Evolutionary conservation across 1,140 invertebrate species (phyloP).

Genomic region (Caenorhabditis inopinata): DNA sequence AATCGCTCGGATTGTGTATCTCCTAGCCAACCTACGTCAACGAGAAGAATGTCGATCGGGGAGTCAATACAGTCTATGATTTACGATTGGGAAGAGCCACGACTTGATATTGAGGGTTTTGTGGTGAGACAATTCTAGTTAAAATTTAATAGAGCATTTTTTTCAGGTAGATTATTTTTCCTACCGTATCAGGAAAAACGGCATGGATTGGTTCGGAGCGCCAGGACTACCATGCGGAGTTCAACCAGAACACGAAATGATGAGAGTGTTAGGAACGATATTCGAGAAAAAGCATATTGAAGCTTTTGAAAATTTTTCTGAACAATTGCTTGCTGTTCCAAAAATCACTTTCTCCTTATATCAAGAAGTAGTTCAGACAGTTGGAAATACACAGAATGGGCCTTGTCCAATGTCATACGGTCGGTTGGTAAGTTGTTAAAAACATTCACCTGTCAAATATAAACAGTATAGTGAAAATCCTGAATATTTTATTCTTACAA

Average conservation of each 20-base stretch:
- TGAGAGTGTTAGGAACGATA: slow-evolving; percentile 10
- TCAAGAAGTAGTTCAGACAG: neutral
- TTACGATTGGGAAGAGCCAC: slow-evolving; percentile 42
- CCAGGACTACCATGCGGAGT: slow-evolving; percentile 34
- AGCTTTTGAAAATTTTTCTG: neutral
- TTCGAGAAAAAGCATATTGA: slow-evolving; percentile 33
- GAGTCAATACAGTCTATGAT: neutral
- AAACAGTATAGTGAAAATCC: no score
- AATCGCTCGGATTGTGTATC: neutral
- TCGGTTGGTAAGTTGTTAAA: slow-evolving; percentile 23
- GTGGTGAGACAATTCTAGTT: slow-evolving; percentile 32
- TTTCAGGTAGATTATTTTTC: slow-evolving; percentile 45
- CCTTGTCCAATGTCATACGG: slow-evolving; percentile 40
- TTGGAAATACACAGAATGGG: neutral
- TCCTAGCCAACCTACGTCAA: neutral
- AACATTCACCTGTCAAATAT: no score
- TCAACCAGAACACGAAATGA: slow-evolving; percentile 27
- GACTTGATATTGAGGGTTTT: slow-evolving; percentile 41
- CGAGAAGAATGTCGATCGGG: neutral
- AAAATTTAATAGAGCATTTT: neutral
- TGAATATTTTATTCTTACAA: no score
- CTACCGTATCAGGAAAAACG: slow-evolving; percentile 20
- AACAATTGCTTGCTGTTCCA: slow-evolving; percentile 33
- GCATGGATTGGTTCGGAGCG: slow-evolving; percentile 33
- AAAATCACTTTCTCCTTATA: neutral